Base-by-base conservation (phyloP, 2,888 invertebrate genomes). In the Amblyjoppa proteus region DNA sequence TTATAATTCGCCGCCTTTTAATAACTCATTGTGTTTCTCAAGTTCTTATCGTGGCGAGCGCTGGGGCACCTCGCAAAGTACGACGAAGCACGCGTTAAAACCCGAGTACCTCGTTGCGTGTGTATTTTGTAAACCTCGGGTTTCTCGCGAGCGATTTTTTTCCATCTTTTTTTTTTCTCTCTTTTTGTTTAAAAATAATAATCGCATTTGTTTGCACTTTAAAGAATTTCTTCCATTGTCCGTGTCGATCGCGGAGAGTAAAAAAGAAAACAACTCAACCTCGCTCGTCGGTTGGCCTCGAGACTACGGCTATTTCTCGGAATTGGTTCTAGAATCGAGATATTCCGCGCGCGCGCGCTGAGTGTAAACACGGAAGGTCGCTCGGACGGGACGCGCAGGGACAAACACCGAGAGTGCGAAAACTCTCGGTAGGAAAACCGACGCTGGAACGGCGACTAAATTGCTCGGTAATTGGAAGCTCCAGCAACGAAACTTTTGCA, bases 141-240 rank as follows among this genome's bases (percentile, higher is more conserved):
- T 83, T 85, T 85, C 85, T 82, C 85, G 83, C 76, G 28, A 83
- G 41, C 79, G 45, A 51, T 70, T 79, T 80, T 20, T 41, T 68
- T 61, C 25, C 58, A 9, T 69, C 34, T 49, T 61, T 70, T 73
- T 80, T 13, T 41, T 68, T 56, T 25, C 9, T 73, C 16, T 13
- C 53, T 82, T 79, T 64, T 77, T 74, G 70, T 81, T 80, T 82
- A 56, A 45, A 78, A 85, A 85, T 85, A 88, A 87, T 84, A 80
- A 87, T 81, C 81, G 83, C 87, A 89, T 91, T 92, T 93, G 92
- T 93, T 86, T 93, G 91, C 88, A 89, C 84, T 86, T 85, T 86
- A 86, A 92, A 91, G 92, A 93, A 93, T 93, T 91, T 91, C 91
- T 87, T 81, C 87, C 91, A 93, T 93, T 93, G 93, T 93, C 89